A percentile compares a stretch with the other conserved stretches of the same genome.
Conservation (phyloP, 2,888 invertebrate genomes). For the Aproaerema taeniolella region DNA sequence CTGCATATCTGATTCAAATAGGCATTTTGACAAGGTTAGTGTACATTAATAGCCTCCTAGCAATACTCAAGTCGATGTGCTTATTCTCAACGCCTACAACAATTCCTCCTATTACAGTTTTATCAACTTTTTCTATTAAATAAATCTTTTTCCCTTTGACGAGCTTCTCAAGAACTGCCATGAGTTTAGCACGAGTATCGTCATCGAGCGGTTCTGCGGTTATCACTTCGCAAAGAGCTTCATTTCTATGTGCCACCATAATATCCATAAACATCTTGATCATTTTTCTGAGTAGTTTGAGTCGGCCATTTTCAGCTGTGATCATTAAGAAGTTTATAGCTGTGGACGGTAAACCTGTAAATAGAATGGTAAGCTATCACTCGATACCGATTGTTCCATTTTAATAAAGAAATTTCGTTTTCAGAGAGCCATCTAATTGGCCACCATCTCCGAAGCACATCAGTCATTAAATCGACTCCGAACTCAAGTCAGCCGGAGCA, state of each 20-base stretch:
- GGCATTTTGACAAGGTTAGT: slow-evolving; percentile 47
- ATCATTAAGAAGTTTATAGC: slow-evolving; percentile 46
- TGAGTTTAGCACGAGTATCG: slow-evolving; percentile 30
- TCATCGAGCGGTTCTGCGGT: slow-evolving; percentile 53
- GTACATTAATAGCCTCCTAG: slow-evolving; percentile 50
- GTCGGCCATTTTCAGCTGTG: slow-evolving; percentile 58
- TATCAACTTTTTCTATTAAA: slow-evolving; percentile 51
- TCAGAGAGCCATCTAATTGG: no score
- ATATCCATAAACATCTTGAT: slow-evolving; percentile 45
- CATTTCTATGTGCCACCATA: slow-evolving; percentile 61
- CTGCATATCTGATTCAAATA: no score
- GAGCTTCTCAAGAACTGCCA: slow-evolving; percentile 44
- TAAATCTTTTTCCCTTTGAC: slow-evolving; percentile 48
- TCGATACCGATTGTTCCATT: no score
- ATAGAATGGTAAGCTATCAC: no score
- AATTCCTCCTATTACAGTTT: slow-evolving; percentile 54
- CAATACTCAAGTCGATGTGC: slow-evolving; percentile 58
- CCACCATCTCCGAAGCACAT: no score
- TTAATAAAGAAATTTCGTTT: no score
- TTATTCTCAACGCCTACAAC: slow-evolving; percentile 60
- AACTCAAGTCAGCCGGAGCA: no score
- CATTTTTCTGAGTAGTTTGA: slow-evolving; percentile 48
- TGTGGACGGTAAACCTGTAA: slow-evolving; percentile 45
- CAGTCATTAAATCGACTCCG: no score
- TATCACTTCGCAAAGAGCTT: slow-evolving; percentile 58